phyloP scores from a whole-genome alignment of 1,140 invertebrate species.

The Drosophila takahashii region DNA sequence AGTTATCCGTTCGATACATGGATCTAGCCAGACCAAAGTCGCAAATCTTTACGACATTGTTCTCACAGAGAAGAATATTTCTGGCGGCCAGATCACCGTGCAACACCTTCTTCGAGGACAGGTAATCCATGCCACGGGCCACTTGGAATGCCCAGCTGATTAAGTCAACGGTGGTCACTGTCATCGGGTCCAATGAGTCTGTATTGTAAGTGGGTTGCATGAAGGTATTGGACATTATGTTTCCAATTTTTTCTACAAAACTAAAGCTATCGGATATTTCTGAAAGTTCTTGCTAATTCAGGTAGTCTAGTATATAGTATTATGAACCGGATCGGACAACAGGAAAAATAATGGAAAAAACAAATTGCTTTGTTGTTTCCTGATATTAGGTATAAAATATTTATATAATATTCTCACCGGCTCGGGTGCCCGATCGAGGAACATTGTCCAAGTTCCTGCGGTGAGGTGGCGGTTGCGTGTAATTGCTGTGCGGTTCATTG shows the following conservation, averaged over 20 bases:
- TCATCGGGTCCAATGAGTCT: conserved; percentile 88
- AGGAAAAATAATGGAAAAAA: too few species aligned
- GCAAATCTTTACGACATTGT: conserved; percentile 96
- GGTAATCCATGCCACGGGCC: conserved; percentile 97
- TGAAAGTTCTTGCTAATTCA: too few species aligned
- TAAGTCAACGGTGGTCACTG: conserved; percentile 92
- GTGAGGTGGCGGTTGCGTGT: conserved; percentile 64
- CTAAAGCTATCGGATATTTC: too few species aligned
- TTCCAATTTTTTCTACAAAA: too few species aligned
- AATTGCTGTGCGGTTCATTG: conserved; percentile 82
- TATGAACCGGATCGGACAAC: too few species aligned
- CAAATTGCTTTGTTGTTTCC: too few species aligned
- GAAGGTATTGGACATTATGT: conserved; percentile 87
- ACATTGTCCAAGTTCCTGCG: conserved; percentile 82
- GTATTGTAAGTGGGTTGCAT: conserved; percentile 89
- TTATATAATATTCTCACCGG: too few species aligned
- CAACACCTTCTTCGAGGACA: conserved; percentile 93
- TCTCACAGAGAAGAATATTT: conserved; percentile 96
- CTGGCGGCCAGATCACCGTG: conserved; percentile 98
- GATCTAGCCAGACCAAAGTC: conserved; percentile 98
- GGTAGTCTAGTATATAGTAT: too few species aligned
- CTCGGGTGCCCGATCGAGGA: conserved; percentile 76
- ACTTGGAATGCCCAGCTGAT: conserved; percentile 97
- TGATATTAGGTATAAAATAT: too few species aligned
- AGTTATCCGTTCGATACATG: conserved; percentile 96